Conservation (phyloP, 2,797 vertebrate genomes). For the Microcaecilia unicolor region DNA sequence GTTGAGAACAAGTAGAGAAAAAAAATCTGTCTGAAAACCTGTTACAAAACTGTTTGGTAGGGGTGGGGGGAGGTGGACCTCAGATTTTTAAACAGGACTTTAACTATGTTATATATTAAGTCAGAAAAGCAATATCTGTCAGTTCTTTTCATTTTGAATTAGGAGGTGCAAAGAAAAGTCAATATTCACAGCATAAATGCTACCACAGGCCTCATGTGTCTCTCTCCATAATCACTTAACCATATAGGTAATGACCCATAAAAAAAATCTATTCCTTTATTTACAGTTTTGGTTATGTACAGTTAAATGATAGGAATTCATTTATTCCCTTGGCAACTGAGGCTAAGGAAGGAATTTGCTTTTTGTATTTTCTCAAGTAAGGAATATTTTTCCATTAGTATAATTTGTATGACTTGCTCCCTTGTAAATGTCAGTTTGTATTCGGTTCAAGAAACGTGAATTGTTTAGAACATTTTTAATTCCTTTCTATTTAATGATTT, state of each 20-base stretch:
- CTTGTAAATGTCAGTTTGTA: conserved; percentile 15
- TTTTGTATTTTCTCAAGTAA: conserved; percentile 2
- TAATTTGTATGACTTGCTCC: neutral
- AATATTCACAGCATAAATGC: conserved; percentile 25
- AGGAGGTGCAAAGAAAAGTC: conserved; percentile 18
- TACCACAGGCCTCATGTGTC: conserved; percentile 7
- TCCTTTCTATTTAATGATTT: no score
- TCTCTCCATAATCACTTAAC: conserved; percentile 20
- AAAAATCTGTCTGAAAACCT: conserved; percentile 10
- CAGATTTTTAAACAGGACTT: conserved; percentile 10
- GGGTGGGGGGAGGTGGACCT: no score
- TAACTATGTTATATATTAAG: neutral
- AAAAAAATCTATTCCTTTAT: conserved; percentile 27
- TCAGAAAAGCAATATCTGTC: neutral
- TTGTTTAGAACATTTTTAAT: no score
- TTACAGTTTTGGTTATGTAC: conserved; percentile 19
- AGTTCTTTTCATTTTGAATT: conserved; percentile 12
- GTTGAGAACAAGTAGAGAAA: conserved; percentile 6
- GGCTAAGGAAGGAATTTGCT: conserved; percentile 3
- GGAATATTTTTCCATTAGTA: neutral
- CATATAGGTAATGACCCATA: conserved; percentile 23
- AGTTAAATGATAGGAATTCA: conserved; percentile 19
- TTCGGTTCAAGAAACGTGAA: conserved; percentile 17
- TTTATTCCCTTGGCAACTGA: conserved; percentile 16
- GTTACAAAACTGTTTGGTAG: conserved; percentile 7